phyloP scores from a whole-genome alignment of 2,888 invertebrate genomes.

The Teinopalpus imperialis region DNA sequence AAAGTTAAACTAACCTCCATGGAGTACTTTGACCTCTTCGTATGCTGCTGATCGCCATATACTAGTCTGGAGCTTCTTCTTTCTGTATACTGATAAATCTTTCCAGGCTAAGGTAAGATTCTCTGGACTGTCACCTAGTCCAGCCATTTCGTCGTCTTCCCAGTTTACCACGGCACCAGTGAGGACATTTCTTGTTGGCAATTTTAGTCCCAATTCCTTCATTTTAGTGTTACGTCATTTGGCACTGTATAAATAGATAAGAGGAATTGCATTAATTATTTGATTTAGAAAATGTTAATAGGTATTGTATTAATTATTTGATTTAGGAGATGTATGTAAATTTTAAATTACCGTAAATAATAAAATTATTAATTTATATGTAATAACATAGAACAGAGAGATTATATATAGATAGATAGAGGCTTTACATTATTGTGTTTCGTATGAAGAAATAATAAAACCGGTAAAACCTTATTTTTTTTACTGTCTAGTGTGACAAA shows the following conservation, averaged over 20 bases:
- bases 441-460: no score
- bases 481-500: no score
- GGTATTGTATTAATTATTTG: no score
- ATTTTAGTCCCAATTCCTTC: slow-evolving; percentile 51
- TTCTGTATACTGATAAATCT: slow-evolving; percentile 75
- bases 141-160: slow-evolving; percentile 66
- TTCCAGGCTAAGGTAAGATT: slow-evolving; percentile 78
- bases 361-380: no score
- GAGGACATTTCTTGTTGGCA: slow-evolving; percentile 67
- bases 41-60: slow-evolving; percentile 74
- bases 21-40: slow-evolving; percentile 77
- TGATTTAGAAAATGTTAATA: no score
- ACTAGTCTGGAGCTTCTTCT: slow-evolving; percentile 68
- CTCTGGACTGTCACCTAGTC: slow-evolving; percentile 54
- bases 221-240: slow-evolving; percentile 61
- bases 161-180: slow-evolving; percentile 72
- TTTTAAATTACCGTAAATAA: no score
- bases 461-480: no score
- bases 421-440: no score
- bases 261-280: no score
- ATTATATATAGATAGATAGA: no score
- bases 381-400: no score
- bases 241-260: slow-evolving; percentile 38
- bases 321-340: no score
- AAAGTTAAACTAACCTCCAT: slow-evolving; percentile 77